Conservation (phyloP, 2,113 vertebrate species). For the Nematolebias whitei region DNA sequence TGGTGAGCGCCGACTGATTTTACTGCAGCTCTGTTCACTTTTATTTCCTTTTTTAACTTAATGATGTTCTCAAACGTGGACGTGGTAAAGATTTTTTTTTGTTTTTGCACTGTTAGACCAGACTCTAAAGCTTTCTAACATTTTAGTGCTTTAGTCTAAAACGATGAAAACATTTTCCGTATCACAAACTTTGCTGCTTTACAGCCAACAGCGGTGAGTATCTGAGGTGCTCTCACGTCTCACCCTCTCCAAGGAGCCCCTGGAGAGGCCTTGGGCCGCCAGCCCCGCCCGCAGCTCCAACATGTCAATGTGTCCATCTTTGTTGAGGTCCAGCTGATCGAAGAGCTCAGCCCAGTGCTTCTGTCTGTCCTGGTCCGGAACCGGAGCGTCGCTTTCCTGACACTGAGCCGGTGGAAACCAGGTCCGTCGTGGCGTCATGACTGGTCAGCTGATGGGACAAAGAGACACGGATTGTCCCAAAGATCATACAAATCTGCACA, state of each 20-base stretch:
- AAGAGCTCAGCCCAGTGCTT: constrained; percentile 85
- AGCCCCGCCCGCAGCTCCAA: constrained; percentile 84
- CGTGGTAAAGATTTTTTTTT: no score
- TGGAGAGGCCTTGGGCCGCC: constrained; percentile 76
- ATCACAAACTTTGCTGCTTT: neutral
- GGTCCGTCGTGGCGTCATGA: constrained; percentile 51
- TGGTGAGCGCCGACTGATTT: no score
- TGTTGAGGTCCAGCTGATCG: constrained; percentile 88
- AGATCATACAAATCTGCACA: neutral
- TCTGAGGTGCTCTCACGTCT: constrained; percentile 5
- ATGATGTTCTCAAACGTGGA: no score
- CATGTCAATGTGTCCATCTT: constrained; percentile 87
- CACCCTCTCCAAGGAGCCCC: constrained; percentile 75
- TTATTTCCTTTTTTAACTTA: no score
- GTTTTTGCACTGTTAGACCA: no score
- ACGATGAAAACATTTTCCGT: no score
- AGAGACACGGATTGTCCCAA: no score
- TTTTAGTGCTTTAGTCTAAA: no score
- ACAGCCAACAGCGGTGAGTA: neutral
- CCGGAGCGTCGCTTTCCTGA: constrained; percentile 47
- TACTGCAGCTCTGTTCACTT: no score
- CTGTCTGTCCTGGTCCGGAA: constrained; percentile 73
- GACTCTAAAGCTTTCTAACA: no score
- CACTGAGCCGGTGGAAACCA: constrained; percentile 58
- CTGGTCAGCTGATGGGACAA: constrained; percentile 27